Evolutionary conservation across 2,888 invertebrate genomes (phyloP), one percentile per base, ranked within the genome.

Genomic region (Synanthedon vespiformis): DNA sequence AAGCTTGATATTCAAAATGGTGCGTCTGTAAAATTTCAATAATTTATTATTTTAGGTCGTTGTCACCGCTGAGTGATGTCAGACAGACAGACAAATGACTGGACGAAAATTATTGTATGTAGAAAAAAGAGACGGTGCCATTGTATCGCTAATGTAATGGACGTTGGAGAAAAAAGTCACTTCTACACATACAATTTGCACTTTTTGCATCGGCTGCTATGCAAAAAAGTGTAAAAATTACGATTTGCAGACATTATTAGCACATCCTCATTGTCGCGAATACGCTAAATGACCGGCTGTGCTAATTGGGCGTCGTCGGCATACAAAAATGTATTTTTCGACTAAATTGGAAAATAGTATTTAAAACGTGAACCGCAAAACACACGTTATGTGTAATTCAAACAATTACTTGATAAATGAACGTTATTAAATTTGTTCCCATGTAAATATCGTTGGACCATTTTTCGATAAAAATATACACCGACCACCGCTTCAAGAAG

Each of bases 41-140:
- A 77, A 77, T 74, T 78, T 77, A 82, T 77, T 74, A 74, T 77
- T 74, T 78, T 74, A 67, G 80, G 75, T 80, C 83, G 66, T 77
- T 84, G 84, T 82, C 83, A 63, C 77, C 66, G 62, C 51, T 66
- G 77, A 77, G 72, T 80, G 84, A 84, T 78, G 80, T 80, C 81
- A 82, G 80, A 62, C 68, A 61, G 58, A 53, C 64, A 62, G 70
- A 70, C 74, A 64, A 72, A 75, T 74, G 77, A 72, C 73, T 70
- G 70, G 66, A 65, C 75, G 68, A 65, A 67, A 70, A 70, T 70
- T 63, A 61, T 58, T n/a, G 40, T 40, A 34, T 62, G 62, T 59
- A 27, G 57, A 56, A 56, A 62, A 73, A 52, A 72, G 72, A 75
- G 68, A 78, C 78, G 76, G 74, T 73, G 63, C 61, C 68, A 72